These are phyloP conservation scores for Embidobia sp. DNA, from an alignment of 2,888 invertebrate species.

Conservation along the genomic window DNA sequence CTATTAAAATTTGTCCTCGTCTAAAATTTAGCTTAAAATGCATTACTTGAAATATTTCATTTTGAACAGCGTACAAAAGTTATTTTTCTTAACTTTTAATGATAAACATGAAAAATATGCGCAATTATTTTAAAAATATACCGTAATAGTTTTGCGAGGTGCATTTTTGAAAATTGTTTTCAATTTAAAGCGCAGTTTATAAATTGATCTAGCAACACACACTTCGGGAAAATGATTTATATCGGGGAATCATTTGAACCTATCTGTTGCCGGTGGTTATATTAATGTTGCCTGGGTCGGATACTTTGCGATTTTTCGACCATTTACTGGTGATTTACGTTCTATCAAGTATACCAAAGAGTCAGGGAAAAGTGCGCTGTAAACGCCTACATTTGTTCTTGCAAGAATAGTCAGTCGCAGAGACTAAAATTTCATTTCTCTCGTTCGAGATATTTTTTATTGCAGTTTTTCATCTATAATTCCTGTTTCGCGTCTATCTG, in stretches of 20 bases:
- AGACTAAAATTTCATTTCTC: constrained; percentile 34
- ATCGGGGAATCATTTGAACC: constrained; percentile 11
- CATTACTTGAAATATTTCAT: too few species aligned
- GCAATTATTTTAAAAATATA: background rate
- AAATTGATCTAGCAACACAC: background rate
- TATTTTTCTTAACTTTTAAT: too few species aligned
- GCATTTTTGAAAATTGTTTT: background rate
- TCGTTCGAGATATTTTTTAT: too few species aligned
- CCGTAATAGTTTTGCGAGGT: too few species aligned
- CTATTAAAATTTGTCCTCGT: too few species aligned
- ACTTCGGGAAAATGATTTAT: constrained; percentile 21
- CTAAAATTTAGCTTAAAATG: too few species aligned
- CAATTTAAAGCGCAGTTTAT: constrained; percentile 4
- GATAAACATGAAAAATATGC: too few species aligned
- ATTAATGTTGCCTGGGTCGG: constrained; percentile 31
- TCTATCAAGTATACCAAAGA: constrained; percentile 39
- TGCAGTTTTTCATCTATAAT: too few species aligned
- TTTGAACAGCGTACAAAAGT: too few species aligned
- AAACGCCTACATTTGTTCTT: constrained; percentile 42
- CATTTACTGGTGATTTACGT: constrained; percentile 49
- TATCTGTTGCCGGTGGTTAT: constrained; percentile 5
- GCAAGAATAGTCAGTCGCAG: constrained; percentile 12
- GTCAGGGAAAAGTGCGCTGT: constrained; percentile 21
- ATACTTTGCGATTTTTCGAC: constrained; percentile 35
- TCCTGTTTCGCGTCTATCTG: too few species aligned